These are phyloP conservation scores for Tridacna gigas DNA, from an alignment of 2,888 invertebrate species.

Conservation along the genomic window DNA sequence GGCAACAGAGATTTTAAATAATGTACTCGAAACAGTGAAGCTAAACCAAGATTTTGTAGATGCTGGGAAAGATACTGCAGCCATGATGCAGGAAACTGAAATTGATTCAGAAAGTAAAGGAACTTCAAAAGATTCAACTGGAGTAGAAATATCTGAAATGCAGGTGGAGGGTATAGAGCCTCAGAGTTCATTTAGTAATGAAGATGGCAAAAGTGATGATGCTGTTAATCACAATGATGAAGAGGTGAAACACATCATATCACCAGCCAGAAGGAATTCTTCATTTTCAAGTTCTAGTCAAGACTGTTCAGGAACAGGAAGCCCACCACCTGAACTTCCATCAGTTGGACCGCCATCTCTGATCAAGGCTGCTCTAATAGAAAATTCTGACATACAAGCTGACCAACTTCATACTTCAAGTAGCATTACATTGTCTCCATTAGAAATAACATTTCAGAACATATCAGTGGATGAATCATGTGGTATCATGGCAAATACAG, in stretches of 20 bases:
- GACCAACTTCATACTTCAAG: too few species aligned
- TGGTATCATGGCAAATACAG: too few species aligned
- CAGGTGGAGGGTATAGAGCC: background rate
- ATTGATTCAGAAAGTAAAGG: constrained; percentile 26
- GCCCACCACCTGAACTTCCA: constrained; percentile 43
- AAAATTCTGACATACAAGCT: too few species aligned
- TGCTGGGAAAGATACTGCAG: constrained; percentile 30
- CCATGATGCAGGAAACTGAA: constrained; percentile 45
- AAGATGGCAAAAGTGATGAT: background rate
- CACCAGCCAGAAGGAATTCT: constrained; percentile 1
- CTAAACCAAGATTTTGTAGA: constrained; percentile 41
- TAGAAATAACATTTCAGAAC: too few species aligned
- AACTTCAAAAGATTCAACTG: constrained; percentile 2
- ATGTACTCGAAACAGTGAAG: constrained; percentile 42
- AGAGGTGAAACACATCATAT: background rate
- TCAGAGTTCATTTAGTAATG: background rate
- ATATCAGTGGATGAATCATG: too few species aligned
- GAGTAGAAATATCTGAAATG: background rate
- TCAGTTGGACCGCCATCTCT: constrained; percentile 36
- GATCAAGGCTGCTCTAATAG: background rate
- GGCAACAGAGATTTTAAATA: constrained; percentile 46
- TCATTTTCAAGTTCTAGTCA: constrained; percentile 3
- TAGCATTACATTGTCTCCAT: too few species aligned
- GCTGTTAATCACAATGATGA: background rate
- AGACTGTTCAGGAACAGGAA: constrained; percentile 3